These are phyloP conservation scores for Gobius niger DNA, from an alignment of 2,113 vertebrate genomes.

Conservation along the genomic window DNA sequence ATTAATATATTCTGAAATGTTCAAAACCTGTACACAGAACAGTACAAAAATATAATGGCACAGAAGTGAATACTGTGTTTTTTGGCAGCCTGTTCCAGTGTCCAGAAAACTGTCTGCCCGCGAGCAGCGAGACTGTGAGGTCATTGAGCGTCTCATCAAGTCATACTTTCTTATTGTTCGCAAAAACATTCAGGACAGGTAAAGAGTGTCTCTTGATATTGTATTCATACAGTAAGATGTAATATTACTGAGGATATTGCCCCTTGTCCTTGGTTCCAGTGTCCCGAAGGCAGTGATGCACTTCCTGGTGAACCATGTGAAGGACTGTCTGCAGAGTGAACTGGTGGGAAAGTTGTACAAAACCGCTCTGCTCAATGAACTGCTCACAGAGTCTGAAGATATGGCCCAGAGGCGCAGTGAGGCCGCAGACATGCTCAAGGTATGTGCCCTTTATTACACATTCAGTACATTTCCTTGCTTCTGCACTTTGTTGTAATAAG, in stretches of 20 bases:
- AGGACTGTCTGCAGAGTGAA: slow-evolving; percentile 97
- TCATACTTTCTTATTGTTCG: slow-evolving; percentile 98
- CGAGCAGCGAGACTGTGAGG: slow-evolving; percentile 96
- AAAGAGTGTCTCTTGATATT: slow-evolving; percentile 1
- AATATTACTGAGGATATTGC: neutral
- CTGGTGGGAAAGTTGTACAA: slow-evolving; percentile 97
- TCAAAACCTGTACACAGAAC: too few species aligned
- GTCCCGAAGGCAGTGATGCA: slow-evolving; percentile 99
- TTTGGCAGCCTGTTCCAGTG: slow-evolving; percentile 91
- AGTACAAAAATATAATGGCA: too few species aligned
- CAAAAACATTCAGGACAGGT: slow-evolving; percentile 99
- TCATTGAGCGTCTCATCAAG: slow-evolving; percentile 97
- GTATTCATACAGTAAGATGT: neutral
- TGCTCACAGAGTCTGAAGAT: slow-evolving; percentile 97
- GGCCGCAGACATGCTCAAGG: slow-evolving; percentile 97
- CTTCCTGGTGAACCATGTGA: slow-evolving; percentile 98
- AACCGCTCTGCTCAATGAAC: slow-evolving; percentile 87
- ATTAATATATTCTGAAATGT: too few species aligned
- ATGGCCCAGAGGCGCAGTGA: slow-evolving; percentile 98
- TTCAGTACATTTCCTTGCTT: neutral
- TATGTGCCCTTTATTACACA: slow-evolving; percentile 38
- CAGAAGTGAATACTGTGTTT: neutral
- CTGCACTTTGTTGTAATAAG: too few species aligned
- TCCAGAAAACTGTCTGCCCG: slow-evolving; percentile 93
- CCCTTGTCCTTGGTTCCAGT: slow-evolving; percentile 64